These are phyloP conservation scores for Apocheima hispidaria DNA, from an alignment of 2,888 invertebrate genomes.

Conservation along the genomic window DNA sequence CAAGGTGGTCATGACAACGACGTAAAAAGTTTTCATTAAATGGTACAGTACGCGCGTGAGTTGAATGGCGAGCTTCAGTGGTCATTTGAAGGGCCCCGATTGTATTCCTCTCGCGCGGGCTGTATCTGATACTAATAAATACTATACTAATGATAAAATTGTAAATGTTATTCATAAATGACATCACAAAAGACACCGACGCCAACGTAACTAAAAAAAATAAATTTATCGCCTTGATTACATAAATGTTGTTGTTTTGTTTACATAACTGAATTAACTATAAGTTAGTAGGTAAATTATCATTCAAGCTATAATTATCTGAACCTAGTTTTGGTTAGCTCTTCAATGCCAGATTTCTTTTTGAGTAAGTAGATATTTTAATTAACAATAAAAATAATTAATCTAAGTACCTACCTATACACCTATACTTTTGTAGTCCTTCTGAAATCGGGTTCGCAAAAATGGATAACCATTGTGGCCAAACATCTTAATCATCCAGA, in stretches of 20 bases:
- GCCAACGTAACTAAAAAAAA: not conserved
- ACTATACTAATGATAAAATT: too few species aligned
- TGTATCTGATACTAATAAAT: too few species aligned
- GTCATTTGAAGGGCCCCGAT: too few species aligned
- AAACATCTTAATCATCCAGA: constrained; percentile 8
- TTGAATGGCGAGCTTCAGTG: too few species aligned
- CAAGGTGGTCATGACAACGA: constrained; percentile 11
- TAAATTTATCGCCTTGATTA: not conserved
- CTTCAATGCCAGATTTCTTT: not conserved
- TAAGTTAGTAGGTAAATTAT: not conserved
- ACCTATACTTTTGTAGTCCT: not conserved
- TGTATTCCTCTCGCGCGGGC: too few species aligned
- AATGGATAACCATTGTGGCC: not conserved
- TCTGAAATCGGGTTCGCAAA: not conserved
- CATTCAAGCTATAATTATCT: not conserved
- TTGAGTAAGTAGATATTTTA: not conserved
- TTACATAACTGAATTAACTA: not conserved
- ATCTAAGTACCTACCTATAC: not conserved
- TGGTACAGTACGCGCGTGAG: too few species aligned
- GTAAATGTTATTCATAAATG: not conserved
- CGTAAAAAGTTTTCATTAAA: not conserved
- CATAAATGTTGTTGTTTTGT: not conserved
- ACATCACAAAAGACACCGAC: not conserved
- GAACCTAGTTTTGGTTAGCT: not conserved
- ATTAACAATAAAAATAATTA: too few species aligned